Evolutionary conservation across 2,113 vertebrate genomes (phyloP).

Genomic region (Hucho hucho): DNA sequence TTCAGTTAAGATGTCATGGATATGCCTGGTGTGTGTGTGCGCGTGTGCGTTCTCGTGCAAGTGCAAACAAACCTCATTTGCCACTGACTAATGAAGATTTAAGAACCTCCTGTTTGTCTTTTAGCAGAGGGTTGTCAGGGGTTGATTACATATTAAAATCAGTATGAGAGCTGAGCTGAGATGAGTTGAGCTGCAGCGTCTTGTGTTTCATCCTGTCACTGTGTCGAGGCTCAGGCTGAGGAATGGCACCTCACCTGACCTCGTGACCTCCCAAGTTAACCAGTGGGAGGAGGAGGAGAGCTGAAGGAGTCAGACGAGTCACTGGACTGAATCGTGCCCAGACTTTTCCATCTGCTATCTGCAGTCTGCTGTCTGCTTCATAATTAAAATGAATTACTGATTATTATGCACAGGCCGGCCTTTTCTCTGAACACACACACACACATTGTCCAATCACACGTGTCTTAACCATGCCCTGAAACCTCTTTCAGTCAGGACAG

Average conservation of each 20-base stretch:
- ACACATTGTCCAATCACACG: not conserved
- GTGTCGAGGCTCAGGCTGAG: constrained; percentile 2
- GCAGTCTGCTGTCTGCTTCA: constrained; percentile 40
- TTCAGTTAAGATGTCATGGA: constrained; percentile 57
- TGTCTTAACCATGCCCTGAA: constrained; percentile 9
- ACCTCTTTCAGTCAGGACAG: constrained; percentile 23
- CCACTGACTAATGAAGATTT: constrained; percentile 70
- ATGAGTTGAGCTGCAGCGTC: not conserved
- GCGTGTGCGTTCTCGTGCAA: not conserved
- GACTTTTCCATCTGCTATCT: constrained; percentile 57
- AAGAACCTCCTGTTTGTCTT: constrained; percentile 60
- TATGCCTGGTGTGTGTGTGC: constrained; percentile 26
- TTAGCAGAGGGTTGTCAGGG: constrained; percentile 59
- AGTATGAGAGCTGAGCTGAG: constrained; percentile 9
- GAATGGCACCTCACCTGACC: constrained; percentile 30
- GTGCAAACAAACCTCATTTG: constrained; percentile 63
- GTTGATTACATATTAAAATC: constrained; percentile 60
- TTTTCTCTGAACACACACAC: constrained; percentile 28
- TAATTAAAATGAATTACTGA: constrained; percentile 63
- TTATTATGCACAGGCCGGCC: constrained; percentile 43
- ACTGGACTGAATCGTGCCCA: constrained; percentile 31
- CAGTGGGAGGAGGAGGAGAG: constrained; percentile 9
- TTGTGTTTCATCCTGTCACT: constrained; percentile 48
- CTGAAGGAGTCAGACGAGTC: constrained; percentile 17
- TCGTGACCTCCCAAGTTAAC: constrained; percentile 33